phyloP scores from a whole-genome alignment of 2,888 invertebrate species.

The Brachynemurus nebulosus region DNA sequence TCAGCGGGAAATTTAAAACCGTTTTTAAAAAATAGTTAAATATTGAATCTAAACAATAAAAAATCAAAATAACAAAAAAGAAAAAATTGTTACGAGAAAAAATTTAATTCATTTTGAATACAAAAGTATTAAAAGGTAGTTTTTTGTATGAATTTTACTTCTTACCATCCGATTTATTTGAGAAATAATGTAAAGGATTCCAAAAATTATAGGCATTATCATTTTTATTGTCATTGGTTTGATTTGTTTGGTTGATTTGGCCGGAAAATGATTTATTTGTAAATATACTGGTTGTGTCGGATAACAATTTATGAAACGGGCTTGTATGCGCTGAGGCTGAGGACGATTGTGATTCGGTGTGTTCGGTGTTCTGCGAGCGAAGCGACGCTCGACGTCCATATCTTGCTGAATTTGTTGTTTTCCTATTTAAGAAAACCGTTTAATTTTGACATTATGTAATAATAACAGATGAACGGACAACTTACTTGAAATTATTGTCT shows the following conservation, averaged over 20 bases:
- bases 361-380: neutral
- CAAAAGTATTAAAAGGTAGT: too few relatives aligned
- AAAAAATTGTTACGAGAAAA: too few relatives aligned
- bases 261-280: neutral
- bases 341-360: neutral
- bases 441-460: too few relatives aligned
- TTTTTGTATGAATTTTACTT: neutral
- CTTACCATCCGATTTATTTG: neutral
- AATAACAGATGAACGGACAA: too few relatives aligned
- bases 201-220: neutral
- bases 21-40: too few relatives aligned
- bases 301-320: neutral
- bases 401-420: conserved; percentile 19
- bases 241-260: too few relatives aligned
- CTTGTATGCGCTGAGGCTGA: neutral
- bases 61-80: too few relatives aligned
- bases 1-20: too few relatives aligned
- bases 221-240: neutral
- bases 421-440: too few relatives aligned
- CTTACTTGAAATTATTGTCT: too few relatives aligned
- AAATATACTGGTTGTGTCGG: neutral
- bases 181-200: conserved; percentile 1
- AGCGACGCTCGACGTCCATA: conserved; percentile 24
- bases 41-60: too few relatives aligned
- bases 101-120: too few relatives aligned